Evolutionary conservation across 2,797 vertebrate species (phyloP), one percentile per base, ranked within the genome.

Genomic region (Threskiornis aethiopicus): DNA sequence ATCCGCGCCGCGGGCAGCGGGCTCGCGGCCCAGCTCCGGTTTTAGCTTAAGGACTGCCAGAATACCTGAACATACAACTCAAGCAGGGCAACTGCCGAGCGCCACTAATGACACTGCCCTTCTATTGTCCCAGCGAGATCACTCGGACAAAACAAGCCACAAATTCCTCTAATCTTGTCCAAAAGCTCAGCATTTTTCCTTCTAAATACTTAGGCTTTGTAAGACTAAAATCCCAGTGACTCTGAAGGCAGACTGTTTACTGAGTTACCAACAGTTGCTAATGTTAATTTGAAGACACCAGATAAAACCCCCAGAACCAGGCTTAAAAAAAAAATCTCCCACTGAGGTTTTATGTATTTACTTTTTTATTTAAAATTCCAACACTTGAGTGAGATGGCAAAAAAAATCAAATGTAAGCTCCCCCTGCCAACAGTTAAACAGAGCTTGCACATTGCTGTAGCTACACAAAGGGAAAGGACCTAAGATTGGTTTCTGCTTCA

Each of bases 401-500:
- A 91, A 91, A 31, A 39, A 39, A 24, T 16, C 44, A 55, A n/a
- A 67, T 1, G 79, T 54, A 51, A 57, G 90, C 81, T 87, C 33
- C n/a, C 29, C 16, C n/a, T 87, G 90, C 92, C 86, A 85, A 31
- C 67, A 54, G 84, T 96, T 96, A 96, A 96, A 89, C 92, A 96
- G 87, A 92, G 92, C 93, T 91, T 25, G 75, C 84, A 73, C 75
- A 28, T 7, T 42, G 64, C 94, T 89, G 92, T 35, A 87, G 92
- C 94, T 90, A 54, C 79, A 85, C 93, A 89, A 71, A 81, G 46
- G 58, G 54, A 90, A 93, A 84, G 71, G 64, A 72, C 94, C 78
- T 6, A n/a, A 77, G 92, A 96, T 87, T 85, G 88, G 95, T 95
- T 96, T 96, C 93, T 96, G 93, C 93, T 92, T 94, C 95, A 97